Evolutionary conservation across 1,140 invertebrate species (phyloP).

Genomic region (Ericerus pela): DNA sequence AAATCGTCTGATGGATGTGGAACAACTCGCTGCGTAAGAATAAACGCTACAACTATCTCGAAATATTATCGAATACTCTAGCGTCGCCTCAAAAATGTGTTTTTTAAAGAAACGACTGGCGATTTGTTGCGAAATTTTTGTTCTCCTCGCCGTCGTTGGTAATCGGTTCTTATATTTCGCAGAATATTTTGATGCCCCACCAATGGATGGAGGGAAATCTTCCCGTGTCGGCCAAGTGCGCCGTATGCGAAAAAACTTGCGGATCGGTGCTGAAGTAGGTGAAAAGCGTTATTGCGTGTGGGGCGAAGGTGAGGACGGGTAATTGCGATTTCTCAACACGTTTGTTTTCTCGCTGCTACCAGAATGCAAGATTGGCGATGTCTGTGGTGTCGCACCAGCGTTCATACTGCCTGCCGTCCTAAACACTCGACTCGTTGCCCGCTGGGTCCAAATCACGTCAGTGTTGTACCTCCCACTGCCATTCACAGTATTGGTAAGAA

Average conservation of each 20-base stretch:
- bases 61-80: too few species aligned
- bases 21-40: too few species aligned
- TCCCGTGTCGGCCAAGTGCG: constrained; percentile 83
- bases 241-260: constrained; percentile 90
- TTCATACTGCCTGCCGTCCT: constrained; percentile 76
- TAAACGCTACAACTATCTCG: too few species aligned
- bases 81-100: too few species aligned
- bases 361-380: constrained; percentile 91
- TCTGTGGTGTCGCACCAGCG: constrained; percentile 85
- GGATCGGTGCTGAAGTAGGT: constrained; percentile 76
- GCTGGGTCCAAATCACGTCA: constrained; percentile 71
- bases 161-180: constrained; percentile 32
- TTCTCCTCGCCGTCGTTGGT: too few species aligned
- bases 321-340: too few species aligned
- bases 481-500: constrained; percentile 69
- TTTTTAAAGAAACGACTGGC: too few species aligned
- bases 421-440: constrained; percentile 56
- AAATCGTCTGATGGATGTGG: too few species aligned
- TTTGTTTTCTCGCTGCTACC: constrained; percentile 15
- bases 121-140: too few species aligned
- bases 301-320: background rate
- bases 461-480: constrained; percentile 81
- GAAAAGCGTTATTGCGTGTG: background rate
- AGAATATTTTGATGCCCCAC: constrained; percentile 88
- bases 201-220: constrained; percentile 97